Conservation (phyloP, 2,113 vertebrate species). For the Tringa solitaria region DNA sequence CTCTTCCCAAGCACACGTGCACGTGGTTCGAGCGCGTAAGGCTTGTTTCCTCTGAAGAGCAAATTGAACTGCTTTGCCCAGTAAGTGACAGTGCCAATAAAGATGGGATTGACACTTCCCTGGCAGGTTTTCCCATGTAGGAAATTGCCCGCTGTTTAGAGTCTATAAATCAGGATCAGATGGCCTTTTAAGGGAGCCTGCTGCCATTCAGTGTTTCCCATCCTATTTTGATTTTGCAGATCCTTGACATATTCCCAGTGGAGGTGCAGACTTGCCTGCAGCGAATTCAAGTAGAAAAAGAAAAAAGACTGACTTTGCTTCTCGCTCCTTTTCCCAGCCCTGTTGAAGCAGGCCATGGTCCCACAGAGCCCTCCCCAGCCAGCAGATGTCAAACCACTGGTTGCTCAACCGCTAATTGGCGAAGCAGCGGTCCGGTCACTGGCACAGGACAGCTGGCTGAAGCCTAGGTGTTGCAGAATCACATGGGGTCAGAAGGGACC, state of each 20-base stretch:
- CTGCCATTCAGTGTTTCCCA: background rate
- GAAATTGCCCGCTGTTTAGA: background rate
- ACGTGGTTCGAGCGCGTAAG: rapidly evolving
- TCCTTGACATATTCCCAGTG: background rate
- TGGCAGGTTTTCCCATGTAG: background rate
- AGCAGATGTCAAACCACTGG: background rate
- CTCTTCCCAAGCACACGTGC: rapidly evolving
- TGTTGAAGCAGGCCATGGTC: background rate
- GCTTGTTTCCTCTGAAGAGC: background rate
- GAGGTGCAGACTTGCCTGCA: background rate
- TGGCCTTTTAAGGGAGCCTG: background rate
- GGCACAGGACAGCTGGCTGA: background rate
- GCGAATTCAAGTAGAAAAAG: background rate
- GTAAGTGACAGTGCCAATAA: background rate
- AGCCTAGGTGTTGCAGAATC: rapidly evolving
- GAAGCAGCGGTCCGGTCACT: rapidly evolving
- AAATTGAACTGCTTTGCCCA: background rate
- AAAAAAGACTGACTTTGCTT: background rate
- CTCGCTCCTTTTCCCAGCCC: background rate
- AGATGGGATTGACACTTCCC: background rate
- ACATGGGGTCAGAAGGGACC: no score
- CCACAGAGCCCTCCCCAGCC: background rate
- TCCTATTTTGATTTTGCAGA: background rate
- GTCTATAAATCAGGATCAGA: background rate
- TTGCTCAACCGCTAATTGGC: background rate